Evolutionary conservation across 2,797 vertebrate species (phyloP), one percentile per base, ranked within the genome.

Genomic region (Adrianichthys oophorus): DNA sequence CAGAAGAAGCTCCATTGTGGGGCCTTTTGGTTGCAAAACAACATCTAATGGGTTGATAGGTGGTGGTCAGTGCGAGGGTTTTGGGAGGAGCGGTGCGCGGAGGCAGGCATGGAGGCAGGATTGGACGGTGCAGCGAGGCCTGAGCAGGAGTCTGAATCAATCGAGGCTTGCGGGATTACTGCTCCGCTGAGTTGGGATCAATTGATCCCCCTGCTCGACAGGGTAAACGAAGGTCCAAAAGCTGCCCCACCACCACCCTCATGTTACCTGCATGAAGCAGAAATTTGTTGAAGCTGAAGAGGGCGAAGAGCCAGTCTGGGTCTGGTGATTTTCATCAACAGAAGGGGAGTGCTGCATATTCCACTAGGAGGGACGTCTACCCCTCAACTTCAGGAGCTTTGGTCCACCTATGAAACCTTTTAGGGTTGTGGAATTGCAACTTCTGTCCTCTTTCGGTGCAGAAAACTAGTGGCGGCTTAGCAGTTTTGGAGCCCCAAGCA

Each of bases 181-280:
- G 88, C 88, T 90, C 90, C 72, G 81, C 85, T 86, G 91, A 90
- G 90, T 90, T 87, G 88, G 91, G 89, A 94, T 95, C 95, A 90
- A 93, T 94, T 92, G 89, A 89, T 93, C 91, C 78, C 87, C 80
- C 82, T 83, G 86, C 89, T 86, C 90, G 90, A 76, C 83, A 67
- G 73, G 88, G 89, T 92, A 94, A 94, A 93, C 92, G 89, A 93
- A 90, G 89, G 89, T 88, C 90, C 90, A 70, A 83, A 78, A 80
- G 83, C 77, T 73, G 75, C 52, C 41, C 24, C 24, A 26, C 75
- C 74, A 83, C 81, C 55, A 58, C 58, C 70, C 79, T 68, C 75
- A 65, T 68, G 66, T 64, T 63, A 82, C 69, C 52, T 41, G 41
- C 61, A 75, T 80, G 72, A 64, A 60, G 69, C 76, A 67, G 48